Conservation (phyloP, 2,888 invertebrate genomes). For the Andricus quercusramuli region DNA sequence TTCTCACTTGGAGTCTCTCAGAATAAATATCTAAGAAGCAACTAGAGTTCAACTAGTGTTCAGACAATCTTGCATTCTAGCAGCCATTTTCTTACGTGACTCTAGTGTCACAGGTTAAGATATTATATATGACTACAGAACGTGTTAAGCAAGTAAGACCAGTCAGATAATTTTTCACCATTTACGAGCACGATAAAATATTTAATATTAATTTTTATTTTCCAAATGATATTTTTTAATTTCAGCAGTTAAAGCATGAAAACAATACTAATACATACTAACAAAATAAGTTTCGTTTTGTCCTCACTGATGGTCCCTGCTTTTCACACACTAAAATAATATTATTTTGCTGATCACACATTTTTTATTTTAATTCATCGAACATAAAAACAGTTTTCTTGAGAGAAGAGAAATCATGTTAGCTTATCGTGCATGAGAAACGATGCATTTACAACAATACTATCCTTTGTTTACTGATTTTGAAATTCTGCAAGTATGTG, state of each 20-base stretch:
- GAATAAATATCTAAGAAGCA: constrained; percentile 35
- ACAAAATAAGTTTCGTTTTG: too few relatives aligned
- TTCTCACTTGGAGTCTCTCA: constrained; percentile 18
- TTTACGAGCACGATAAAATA: not conserved
- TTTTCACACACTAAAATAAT: too few relatives aligned
- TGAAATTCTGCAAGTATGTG: too few relatives aligned
- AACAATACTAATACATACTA: too few relatives aligned
- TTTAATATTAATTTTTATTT: not conserved
- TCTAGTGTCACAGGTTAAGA: constrained; percentile 23
- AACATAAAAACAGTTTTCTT: too few relatives aligned
- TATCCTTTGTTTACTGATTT: too few relatives aligned
- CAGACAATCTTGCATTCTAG: constrained; percentile 8
- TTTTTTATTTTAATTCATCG: too few relatives aligned
- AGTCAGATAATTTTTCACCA: constrained; percentile 5
- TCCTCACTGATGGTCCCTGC: too few relatives aligned
- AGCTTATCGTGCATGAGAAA: too few relatives aligned
- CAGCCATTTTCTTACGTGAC: constrained; percentile 31
- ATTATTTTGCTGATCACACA: too few relatives aligned
- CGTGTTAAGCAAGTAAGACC: constrained; percentile 6
- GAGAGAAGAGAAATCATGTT: too few relatives aligned
- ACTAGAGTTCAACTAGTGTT: constrained; percentile 29
- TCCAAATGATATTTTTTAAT: not conserved
- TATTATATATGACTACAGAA: not conserved
- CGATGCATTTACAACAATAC: too few relatives aligned
- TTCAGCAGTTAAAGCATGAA: not conserved